phyloP scores from a whole-genome alignment of 2,888 invertebrate genomes.

The Drosophila kuntzei region DNA sequence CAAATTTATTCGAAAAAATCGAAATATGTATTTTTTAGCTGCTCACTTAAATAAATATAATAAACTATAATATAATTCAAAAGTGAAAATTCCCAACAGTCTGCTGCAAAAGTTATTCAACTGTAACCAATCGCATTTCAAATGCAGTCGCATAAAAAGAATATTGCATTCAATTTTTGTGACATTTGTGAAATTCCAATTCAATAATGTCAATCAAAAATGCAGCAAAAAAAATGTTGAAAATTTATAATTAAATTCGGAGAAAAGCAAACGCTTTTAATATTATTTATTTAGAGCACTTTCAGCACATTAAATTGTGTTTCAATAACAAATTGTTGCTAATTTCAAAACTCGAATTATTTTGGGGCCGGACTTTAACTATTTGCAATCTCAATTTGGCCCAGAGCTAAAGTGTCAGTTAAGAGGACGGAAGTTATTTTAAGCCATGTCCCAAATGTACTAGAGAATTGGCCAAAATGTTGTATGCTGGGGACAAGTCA shows the following conservation, averaged over 20 bases:
- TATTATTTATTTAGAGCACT: slow-evolving; percentile 3
- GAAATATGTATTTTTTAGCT: background rate
- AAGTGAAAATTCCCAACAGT: background rate
- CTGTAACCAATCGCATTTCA: slow-evolving; percentile 1
- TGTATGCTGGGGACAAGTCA: slow-evolving; percentile 43
- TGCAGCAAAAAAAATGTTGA: slow-evolving; percentile 2
- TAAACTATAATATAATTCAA: background rate
- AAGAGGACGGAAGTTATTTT: slow-evolving; percentile 20
- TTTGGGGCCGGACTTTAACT: background rate
- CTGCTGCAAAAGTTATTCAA: background rate
- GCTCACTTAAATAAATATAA: background rate
- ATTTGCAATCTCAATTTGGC: slow-evolving; percentile 9
- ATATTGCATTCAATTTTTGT: background rate
- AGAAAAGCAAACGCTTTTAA: background rate
- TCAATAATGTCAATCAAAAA: slow-evolving; percentile 17
- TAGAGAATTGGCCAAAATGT: slow-evolving; percentile 11
- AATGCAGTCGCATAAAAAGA: slow-evolving; percentile 2
- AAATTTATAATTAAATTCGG: slow-evolving; percentile 2
- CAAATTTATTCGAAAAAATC: background rate
- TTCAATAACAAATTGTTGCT: background rate
- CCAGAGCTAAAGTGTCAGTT: slow-evolving; percentile 21
- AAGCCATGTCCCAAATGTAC: slow-evolving; percentile 29
- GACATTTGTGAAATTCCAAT: background rate
- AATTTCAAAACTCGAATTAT: background rate
- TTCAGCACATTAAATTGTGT: background rate